Percentiles rank a stretch among this genome's conserved stretches.
phyloP scores from a whole-genome alignment of 1,140 invertebrate species.

The Heliothis subflexa region DNA sequence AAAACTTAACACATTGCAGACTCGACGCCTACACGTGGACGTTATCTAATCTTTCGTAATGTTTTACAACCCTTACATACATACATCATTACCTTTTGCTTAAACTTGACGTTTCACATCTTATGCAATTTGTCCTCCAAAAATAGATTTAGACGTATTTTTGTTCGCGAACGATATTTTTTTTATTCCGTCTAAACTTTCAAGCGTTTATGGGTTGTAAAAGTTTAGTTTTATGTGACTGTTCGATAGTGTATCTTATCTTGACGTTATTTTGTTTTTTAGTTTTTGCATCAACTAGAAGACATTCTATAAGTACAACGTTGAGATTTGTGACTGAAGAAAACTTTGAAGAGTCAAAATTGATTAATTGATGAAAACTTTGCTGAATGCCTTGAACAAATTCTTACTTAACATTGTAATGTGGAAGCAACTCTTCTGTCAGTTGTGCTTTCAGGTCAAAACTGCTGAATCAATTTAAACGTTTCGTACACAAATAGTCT shows the following conservation, averaged over 20 bases:
- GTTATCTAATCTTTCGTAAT: constrained; percentile 65
- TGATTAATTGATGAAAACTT: no score
- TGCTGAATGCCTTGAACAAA: no score
- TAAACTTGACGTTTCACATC: constrained; percentile 43
- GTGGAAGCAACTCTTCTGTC: no score
- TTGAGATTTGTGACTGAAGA: no score
- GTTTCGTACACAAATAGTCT: not conserved
- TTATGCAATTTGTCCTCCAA: not conserved
- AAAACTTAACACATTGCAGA: constrained; percentile 65
- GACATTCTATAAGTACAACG: no score
- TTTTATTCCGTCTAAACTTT: not conserved
- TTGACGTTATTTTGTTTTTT: not conserved
- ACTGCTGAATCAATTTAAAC: no score
- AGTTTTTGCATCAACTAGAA: no score
- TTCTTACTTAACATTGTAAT: no score
- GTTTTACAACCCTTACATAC: constrained; percentile 48
- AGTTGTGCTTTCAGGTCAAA: no score
- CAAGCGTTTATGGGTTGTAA: not conserved
- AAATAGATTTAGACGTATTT: constrained; percentile 18
- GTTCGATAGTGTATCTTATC: not conserved
- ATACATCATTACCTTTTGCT: constrained; percentile 44
- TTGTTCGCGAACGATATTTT: constrained; percentile 11
- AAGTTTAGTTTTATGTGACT: not conserved
- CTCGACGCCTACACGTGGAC: constrained; percentile 52
- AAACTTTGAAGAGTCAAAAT: no score